Evolutionary conservation across 2,113 vertebrate species (phyloP).

Genomic region (Microcebus ravelobensis): DNA sequence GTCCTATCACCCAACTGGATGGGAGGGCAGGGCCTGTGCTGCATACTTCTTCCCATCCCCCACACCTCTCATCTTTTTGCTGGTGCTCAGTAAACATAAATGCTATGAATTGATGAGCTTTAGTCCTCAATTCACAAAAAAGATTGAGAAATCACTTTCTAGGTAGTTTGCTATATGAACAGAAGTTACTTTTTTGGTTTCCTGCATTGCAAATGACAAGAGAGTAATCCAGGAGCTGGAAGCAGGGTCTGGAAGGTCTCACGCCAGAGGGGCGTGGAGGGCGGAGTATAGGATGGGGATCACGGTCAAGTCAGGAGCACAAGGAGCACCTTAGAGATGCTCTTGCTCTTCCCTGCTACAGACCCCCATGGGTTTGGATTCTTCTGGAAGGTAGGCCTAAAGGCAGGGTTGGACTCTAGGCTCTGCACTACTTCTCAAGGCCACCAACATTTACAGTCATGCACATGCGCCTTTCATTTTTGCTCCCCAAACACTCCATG

Average conservation of each 20-base stretch:
- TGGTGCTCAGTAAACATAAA: neutral
- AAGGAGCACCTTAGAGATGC: neutral
- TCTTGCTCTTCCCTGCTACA: neutral
- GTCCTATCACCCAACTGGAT: neutral
- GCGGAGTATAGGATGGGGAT: neutral
- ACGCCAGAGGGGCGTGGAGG: accelerated
- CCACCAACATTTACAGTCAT: neutral
- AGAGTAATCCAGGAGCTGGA: neutral
- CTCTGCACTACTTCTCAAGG: neutral
- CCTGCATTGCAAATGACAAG: neutral
- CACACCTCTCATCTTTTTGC: neutral
- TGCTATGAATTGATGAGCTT: neutral
- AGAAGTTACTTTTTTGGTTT: neutral
- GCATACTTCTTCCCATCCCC: neutral
- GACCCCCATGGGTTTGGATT: neutral
- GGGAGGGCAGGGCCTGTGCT: neutral
- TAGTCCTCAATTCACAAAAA: neutral
- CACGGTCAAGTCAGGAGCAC: neutral
- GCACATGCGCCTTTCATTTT: neutral
- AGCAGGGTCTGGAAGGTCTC: neutral
- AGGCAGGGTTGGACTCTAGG: neutral
- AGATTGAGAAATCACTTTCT: neutral
- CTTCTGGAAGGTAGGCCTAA: neutral
- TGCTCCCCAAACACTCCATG: neutral
- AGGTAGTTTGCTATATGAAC: neutral